These are phyloP conservation scores for Drosophila diplacantha DNA, from an alignment of 2,888 invertebrate species.

Conservation along the genomic window DNA sequence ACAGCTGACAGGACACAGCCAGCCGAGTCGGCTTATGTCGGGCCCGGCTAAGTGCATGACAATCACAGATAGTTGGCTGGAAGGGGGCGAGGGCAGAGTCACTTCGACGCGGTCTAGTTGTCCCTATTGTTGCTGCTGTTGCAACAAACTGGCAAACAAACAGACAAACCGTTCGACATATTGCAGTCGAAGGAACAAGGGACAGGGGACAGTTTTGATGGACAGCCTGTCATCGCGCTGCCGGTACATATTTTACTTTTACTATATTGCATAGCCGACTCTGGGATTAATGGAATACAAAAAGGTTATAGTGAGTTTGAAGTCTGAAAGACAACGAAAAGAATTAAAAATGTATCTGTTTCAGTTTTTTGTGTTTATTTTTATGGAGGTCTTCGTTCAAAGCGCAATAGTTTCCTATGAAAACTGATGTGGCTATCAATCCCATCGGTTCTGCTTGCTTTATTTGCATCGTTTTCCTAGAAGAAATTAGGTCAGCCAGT, in stretches of 20 bases:
- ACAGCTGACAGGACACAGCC: conserved; percentile 39
- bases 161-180: conserved; percentile 35
- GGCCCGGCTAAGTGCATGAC: conserved; percentile 65
- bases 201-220: conserved; percentile 25
- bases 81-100: not conserved
- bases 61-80: conserved; percentile 48
- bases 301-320: not conserved
- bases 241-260: conserved; percentile 34
- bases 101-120: not conserved
- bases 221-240: conserved; percentile 30
- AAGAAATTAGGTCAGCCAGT: conserved; percentile 4
- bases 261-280: conserved; percentile 20
- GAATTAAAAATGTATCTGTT: not conserved
- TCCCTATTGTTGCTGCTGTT: conserved; percentile 9
- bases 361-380: not conserved
- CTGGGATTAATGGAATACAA: conserved; percentile 7
- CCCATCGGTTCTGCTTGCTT: not conserved
- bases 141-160: conserved; percentile 29
- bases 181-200: conserved; percentile 22
- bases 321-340: not conserved
- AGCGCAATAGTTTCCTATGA: not conserved
- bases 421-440: not conserved
- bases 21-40: conserved; percentile 40
- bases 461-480: not conserved
- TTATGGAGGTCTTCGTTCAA: not conserved